phyloP scores from a whole-genome alignment of 1,140 invertebrate genomes.

The Thaumatotibia leucotreta region DNA sequence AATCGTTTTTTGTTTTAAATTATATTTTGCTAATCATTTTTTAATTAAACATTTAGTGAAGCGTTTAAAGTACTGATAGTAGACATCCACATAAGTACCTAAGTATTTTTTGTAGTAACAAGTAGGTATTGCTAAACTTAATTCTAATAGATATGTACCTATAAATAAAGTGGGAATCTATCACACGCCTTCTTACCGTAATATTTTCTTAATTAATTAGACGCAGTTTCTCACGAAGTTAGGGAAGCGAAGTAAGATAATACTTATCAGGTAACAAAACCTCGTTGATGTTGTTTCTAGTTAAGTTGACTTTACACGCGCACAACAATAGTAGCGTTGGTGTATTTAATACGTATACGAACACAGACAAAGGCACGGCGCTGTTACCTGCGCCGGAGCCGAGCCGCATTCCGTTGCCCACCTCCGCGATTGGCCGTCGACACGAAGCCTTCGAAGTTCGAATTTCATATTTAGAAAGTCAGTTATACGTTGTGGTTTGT shows the following conservation, averaged over 20 bases:
- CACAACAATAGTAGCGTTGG: slow-evolving; percentile 29
- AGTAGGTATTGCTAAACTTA: no score
- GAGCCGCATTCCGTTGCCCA: slow-evolving; percentile 69
- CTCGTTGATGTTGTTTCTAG: not conserved
- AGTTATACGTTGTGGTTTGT: slow-evolving; percentile 37
- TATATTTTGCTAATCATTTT: no score
- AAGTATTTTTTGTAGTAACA: no score
- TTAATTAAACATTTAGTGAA: no score
- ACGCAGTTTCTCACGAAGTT: not conserved
- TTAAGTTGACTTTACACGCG: slow-evolving; percentile 25
- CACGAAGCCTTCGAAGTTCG: slow-evolving; percentile 48
- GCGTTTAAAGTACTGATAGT: no score
- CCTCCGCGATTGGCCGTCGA: slow-evolving; percentile 56
- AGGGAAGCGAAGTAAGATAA: no score
- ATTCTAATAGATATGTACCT: no score
- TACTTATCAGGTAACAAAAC: not conserved
- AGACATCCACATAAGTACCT: no score
- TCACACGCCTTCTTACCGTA: no score
- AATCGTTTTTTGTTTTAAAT: no score
- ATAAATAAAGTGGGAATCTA: no score
- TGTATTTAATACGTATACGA: slow-evolving; percentile 15
- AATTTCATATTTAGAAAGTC: slow-evolving; percentile 60
- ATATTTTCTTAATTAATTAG: no score
- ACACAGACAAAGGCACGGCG: slow-evolving; percentile 10
- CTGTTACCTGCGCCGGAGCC: slow-evolving; percentile 68